Conservation (phyloP, 2,888 invertebrate species). For the Malachius bipustulatus region DNA sequence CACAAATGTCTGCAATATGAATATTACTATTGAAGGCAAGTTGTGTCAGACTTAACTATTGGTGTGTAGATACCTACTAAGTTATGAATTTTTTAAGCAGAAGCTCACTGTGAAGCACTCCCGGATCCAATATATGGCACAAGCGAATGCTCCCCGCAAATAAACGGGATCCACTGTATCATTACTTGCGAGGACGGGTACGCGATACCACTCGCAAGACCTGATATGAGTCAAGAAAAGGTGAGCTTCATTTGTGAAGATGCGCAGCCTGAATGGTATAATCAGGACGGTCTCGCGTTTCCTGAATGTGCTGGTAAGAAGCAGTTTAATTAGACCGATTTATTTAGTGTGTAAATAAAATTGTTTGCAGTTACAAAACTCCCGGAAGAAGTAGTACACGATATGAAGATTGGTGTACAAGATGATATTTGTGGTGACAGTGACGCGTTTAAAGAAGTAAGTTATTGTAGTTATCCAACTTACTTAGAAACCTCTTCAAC, state of each 20-base stretch:
- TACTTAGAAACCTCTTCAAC: too few relatives aligned
- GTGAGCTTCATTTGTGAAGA: constrained; percentile 30
- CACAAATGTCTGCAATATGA: constrained; percentile 44
- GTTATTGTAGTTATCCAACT: too few relatives aligned
- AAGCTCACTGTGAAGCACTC: constrained; percentile 28
- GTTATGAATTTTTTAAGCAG: constrained; percentile 21
- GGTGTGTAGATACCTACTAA: too few relatives aligned
- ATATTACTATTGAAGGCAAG: constrained; percentile 47
- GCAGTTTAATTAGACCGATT: constrained; percentile 14
- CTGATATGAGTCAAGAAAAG: constrained; percentile 14
- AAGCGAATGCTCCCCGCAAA: constrained; percentile 26
- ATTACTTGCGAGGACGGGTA: constrained; percentile 50
- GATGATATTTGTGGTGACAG: constrained; percentile 36
- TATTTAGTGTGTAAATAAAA: constrained; percentile 6
- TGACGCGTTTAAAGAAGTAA: constrained; percentile 33
- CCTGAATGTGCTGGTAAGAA: constrained; percentile 45
- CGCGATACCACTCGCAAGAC: constrained; percentile 39
- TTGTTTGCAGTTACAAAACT: constrained; percentile 36
- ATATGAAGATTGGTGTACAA: constrained; percentile 33
- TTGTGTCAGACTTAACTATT: too few relatives aligned
- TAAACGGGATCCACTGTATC: constrained; percentile 37
- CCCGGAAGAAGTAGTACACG: constrained; percentile 39
- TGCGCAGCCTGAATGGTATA: constrained; percentile 33
- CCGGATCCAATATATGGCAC: constrained; percentile 30
- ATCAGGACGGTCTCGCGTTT: constrained; percentile 32